These are phyloP conservation scores for Enteromius afrohamiltoni DNA, from an alignment of 2,797 vertebrate species.

Conservation along the genomic window DNA sequence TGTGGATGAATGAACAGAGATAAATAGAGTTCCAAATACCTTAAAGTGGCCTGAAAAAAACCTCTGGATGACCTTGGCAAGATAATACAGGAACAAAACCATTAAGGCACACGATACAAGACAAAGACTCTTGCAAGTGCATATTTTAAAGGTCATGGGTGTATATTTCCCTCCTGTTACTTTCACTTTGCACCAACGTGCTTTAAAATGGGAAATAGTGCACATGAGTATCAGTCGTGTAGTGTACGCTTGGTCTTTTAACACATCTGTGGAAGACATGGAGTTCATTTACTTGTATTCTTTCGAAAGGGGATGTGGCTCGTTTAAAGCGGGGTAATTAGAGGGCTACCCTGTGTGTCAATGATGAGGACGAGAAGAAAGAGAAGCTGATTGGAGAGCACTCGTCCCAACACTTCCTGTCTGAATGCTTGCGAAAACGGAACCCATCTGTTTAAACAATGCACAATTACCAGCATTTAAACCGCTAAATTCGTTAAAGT, in stretches of 20 bases:
- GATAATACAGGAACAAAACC: conserved; percentile 12
- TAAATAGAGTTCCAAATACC: conserved; percentile 26
- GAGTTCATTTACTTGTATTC: conserved; percentile 35
- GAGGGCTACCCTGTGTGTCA: conserved; percentile 44
- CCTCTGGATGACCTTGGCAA: conserved; percentile 19
- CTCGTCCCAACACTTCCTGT: conserved; percentile 44
- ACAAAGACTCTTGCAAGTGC: background rate
- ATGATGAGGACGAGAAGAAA: conserved; percentile 13
- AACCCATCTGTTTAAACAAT: conserved; percentile 74
- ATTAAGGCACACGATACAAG: background rate
- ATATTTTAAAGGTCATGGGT: background rate
- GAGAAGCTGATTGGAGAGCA: conserved; percentile 27
- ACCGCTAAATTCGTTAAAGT: conserved; percentile 77
- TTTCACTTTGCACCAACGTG: background rate
- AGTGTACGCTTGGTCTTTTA: background rate
- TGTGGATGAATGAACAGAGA: conserved; percentile 29
- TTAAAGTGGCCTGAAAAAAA: background rate
- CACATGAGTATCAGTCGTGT: background rate
- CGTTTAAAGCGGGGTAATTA: conserved; percentile 15
- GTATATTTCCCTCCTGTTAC: background rate
- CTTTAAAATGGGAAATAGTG: background rate
- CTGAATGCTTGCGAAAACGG: conserved; percentile 60
- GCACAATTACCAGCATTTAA: conserved; percentile 77
- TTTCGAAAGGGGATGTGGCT: conserved; percentile 15
- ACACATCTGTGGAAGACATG: conserved; percentile 25